Conservation (phyloP, 2,113 vertebrate species). For the Phodopus roborovskii region DNA sequence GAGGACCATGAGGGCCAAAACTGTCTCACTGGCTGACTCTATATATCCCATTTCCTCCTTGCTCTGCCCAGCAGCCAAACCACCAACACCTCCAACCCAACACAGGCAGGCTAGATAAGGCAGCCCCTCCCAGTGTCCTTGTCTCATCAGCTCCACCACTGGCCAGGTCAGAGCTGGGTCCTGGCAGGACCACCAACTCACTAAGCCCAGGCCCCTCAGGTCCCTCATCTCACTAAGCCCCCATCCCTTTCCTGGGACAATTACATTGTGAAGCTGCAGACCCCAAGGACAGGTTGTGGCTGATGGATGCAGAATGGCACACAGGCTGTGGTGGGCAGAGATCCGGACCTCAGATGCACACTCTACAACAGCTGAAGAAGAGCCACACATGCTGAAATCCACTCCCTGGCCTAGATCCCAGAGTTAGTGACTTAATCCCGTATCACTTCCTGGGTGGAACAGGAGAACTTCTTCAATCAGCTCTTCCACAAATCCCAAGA, state of each 20-base stretch:
- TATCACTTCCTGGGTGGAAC: neutral
- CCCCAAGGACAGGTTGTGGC: neutral
- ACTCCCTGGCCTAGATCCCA: neutral
- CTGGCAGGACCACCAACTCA: neutral
- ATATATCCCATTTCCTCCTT: neutral
- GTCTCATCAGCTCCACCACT: neutral
- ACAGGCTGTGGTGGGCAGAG: neutral
- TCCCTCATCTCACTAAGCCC: neutral
- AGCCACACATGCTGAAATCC: neutral
- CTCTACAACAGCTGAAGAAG: neutral
- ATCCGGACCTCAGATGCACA: neutral
- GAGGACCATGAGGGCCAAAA: neutral
- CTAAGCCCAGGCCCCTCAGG: neutral
- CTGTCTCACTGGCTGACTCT: neutral
- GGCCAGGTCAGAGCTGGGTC: neutral
- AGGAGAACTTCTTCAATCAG: neutral
- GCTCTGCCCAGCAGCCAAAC: neutral
- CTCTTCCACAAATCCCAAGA: neutral
- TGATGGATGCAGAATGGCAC: neutral
- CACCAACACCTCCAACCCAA: constrained; percentile 6
- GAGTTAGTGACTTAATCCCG: neutral
- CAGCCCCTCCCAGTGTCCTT: neutral
- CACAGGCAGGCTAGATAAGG: neutral
- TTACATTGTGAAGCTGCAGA: neutral
- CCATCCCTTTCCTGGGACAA: neutral